These are phyloP conservation scores for Aphis craccivora DNA, from an alignment of 1,140 invertebrate genomes.

Conservation along the genomic window DNA sequence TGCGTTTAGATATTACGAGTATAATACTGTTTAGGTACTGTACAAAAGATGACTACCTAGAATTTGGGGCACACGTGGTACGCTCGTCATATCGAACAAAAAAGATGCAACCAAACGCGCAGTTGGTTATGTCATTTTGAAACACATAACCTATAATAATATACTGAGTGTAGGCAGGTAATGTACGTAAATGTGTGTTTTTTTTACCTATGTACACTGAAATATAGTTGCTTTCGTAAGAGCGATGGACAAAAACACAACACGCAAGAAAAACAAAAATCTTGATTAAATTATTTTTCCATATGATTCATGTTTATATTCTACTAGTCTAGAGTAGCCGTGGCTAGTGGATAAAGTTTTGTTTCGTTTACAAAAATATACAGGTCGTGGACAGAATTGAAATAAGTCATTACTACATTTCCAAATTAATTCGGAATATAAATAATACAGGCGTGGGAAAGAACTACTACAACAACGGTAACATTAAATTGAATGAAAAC, in stretches of 20 bases:
- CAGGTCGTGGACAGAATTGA: not conserved
- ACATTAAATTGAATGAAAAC: slow-evolving; percentile 32
- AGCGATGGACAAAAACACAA: not conserved
- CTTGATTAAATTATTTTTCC: not conserved
- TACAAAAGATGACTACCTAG: not conserved
- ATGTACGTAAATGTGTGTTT: not conserved
- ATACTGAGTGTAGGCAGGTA: not conserved
- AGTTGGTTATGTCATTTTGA: not conserved
- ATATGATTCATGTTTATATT: not conserved
- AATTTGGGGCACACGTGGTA: not conserved
- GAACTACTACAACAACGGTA: not conserved
- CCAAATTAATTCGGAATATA: not conserved
- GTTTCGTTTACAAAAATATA: not conserved
- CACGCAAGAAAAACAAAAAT: not conserved
- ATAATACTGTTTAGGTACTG: not conserved
- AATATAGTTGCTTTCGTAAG: not conserved
- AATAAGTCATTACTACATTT: not conserved
- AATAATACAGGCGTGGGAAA: not conserved
- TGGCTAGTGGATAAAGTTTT: not conserved
- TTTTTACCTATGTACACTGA: not conserved
- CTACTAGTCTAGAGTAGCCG: accelerated
- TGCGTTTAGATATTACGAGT: not conserved
- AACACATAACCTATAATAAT: not conserved
- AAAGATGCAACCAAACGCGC: not conserved
- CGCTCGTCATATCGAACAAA: not conserved